phyloP scores from a whole-genome alignment of 2,797 vertebrate species.

The Sebastes nivosus region DNA sequence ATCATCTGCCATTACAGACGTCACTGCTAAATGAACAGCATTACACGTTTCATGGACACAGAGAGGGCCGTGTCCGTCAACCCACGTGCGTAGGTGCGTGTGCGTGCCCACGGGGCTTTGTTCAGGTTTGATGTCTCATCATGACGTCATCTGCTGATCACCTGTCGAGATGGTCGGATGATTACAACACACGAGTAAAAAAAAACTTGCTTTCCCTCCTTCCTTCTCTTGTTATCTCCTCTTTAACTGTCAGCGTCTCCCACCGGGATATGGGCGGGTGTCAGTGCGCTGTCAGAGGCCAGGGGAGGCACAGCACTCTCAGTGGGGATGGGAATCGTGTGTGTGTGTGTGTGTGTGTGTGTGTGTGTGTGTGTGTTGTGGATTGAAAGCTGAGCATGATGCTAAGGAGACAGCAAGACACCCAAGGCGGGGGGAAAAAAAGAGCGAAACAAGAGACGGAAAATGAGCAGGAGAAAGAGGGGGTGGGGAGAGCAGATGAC shows the following conservation, averaged over 20 bases:
- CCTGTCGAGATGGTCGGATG: conserved; percentile 31
- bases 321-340: conserved; percentile 8
- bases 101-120: background rate
- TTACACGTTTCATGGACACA: background rate
- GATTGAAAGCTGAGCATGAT: conserved; percentile 36
- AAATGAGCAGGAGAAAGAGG: conserved; percentile 18
- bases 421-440: background rate
- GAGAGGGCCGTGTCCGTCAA: background rate
- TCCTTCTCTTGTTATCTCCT: conserved; percentile 22
- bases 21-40: conserved; percentile 25
- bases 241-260: conserved; percentile 38
- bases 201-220: background rate
- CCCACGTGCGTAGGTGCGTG: background rate
- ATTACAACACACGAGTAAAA: background rate
- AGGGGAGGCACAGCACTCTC: conserved; percentile 17
- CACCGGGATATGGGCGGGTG: conserved; percentile 40
- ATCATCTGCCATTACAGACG: background rate
- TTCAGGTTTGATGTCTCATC: conserved; percentile 16
- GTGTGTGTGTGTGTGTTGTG: background rate
- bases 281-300: conserved; percentile 57
- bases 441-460: background rate
- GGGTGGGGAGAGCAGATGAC: background rate
- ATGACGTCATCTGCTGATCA: conserved; percentile 33
- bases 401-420: conserved; percentile 25
- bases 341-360: background rate